Evolutionary conservation across 1,140 invertebrate species (phyloP), one percentile per base, ranked within the genome.

Genomic region (Pseudomyrmex flavicornis): DNA sequence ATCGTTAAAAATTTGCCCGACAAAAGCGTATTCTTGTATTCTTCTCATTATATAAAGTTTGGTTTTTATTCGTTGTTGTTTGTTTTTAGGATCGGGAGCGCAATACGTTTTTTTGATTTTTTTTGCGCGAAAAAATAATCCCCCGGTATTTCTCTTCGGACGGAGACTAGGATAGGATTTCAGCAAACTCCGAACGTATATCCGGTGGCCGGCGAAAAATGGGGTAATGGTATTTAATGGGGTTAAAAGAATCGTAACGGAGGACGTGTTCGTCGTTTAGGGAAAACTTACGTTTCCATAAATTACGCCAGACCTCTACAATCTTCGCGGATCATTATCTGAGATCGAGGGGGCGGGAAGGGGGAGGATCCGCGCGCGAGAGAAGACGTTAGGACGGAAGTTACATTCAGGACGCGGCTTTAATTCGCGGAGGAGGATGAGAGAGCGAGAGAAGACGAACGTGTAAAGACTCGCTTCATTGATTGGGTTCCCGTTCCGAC

Each of bases 401-500:
- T 70, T 79, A 61, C 54, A 35, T 46, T 59, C 10, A 17, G 54
- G 22, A 72, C 66, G 66, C 58, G 54, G 20, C 54, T 80, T 80
- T 72, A 70, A 80, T 80, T 80, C 52, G 35, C 22, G 0, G 50
- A 15, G 10, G 13, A 2, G 17, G 20, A 69, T 1, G 8, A 15
- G 12, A 15, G 3, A 10, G 13, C 10, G 22, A 12, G 10, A 13
- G 48, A 35, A 12, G 7, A 15, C 35, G 7, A 35, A 35, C 5
- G 35, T 35, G 35, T 4, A n/a, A 15, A 26, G 56, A 0, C 22
- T 13, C 15, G 15, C 35, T 35, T 35, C 35, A 35, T 35, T 48
- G 79, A 82, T 82, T 82, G 59, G 74, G 63, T 54, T 75, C n/a
- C 26, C 22, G 52, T 74, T 74, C 48, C 68, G n/a, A 48, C 46